Conservation (phyloP, 2,113 vertebrate species). For the Hyaena hyaena region DNA sequence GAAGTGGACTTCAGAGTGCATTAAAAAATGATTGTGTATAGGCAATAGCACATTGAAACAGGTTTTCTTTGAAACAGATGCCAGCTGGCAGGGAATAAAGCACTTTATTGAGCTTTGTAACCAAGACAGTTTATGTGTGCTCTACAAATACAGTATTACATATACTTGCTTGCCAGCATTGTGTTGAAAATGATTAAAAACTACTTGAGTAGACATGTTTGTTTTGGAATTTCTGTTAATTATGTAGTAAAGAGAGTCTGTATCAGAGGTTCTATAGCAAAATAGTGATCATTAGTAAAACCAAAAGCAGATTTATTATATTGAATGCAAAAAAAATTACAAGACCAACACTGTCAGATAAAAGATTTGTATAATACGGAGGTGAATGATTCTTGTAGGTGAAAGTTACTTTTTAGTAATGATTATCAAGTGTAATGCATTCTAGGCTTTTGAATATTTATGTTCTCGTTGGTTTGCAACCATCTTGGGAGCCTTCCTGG, state of each 20-base stretch:
- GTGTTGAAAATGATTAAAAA: slow-evolving; percentile 44
- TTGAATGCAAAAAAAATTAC: neutral
- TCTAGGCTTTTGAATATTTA: neutral
- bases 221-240: slow-evolving; percentile 7
- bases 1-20: slow-evolving; percentile 51
- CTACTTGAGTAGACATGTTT: neutral
- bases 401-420: neutral
- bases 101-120: slow-evolving; percentile 58
- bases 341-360: neutral
- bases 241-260: neutral
- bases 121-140: neutral
- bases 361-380: neutral
- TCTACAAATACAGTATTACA: slow-evolving; percentile 21
- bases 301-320: neutral
- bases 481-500: neutral
- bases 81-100: slow-evolving; percentile 41
- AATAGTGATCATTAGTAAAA: neutral
- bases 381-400: neutral
- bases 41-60: slow-evolving; percentile 21
- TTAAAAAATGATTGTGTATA: slow-evolving; percentile 69
- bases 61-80: slow-evolving; percentile 55
- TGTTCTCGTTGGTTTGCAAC: neutral
- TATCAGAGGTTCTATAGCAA: neutral
- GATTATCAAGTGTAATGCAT: neutral
- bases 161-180: neutral